These are phyloP conservation scores for Drosophila repleta DNA, from an alignment of 1,140 invertebrate genomes.

Conservation along the genomic window DNA sequence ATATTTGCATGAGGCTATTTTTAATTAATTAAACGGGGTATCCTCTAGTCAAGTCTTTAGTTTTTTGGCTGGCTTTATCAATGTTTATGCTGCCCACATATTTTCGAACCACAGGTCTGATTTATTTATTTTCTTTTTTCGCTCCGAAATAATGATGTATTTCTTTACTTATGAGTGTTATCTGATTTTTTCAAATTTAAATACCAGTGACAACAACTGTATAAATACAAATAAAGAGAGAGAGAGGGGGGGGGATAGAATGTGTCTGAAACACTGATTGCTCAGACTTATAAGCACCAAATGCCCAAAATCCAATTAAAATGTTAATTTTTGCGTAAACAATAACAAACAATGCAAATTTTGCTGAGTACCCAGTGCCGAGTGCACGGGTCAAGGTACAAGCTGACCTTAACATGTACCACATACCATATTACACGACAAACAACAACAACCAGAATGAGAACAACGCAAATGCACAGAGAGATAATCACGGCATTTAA, in stretches of 20 bases:
- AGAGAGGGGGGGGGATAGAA: not conserved
- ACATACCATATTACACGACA: not conserved
- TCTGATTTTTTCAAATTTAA: constrained; percentile 14
- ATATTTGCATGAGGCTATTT: no score
- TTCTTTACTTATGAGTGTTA: constrained; percentile 5
- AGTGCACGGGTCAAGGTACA: constrained; percentile 23
- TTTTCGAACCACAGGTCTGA: constrained; percentile 11
- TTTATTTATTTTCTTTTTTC: constrained; percentile 7
- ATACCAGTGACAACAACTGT: constrained; percentile 43
- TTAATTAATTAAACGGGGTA: constrained; percentile 1
- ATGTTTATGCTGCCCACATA: constrained; percentile 14
- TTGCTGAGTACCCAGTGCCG: constrained; percentile 12
- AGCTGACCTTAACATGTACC: constrained; percentile 8
- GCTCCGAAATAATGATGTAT: not conserved
- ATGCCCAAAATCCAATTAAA: constrained; percentile 62
- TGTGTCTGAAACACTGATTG: constrained; percentile 15
- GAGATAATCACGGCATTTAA: constrained; percentile 55
- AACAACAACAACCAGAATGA: not conserved
- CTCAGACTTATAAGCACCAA: constrained; percentile 19
- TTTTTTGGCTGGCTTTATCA: not conserved
- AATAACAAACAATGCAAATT: constrained; percentile 55
- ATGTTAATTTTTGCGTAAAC: constrained; percentile 62
- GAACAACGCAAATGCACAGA: not conserved
- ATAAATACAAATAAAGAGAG: constrained; percentile 44
- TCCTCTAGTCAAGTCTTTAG: not conserved